These are phyloP conservation scores for Wasmannia auropunctata DNA, from an alignment of 1,140 invertebrate genomes.

Conservation along the genomic window DNA sequence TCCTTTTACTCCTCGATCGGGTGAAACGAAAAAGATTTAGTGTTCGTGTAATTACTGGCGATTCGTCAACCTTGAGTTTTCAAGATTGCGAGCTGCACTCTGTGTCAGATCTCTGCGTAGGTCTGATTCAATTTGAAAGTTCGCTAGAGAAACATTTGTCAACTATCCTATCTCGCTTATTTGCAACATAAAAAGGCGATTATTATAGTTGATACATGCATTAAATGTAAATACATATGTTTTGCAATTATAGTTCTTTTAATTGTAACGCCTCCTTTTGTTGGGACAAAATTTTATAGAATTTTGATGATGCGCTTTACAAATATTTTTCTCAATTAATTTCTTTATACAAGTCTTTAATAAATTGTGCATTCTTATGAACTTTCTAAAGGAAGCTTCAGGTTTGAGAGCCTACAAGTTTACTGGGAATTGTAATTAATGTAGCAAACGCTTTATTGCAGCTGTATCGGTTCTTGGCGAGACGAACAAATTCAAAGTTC, in stretches of 20 bases:
- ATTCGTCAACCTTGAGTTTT: neutral
- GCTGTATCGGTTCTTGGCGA: conserved; percentile 98
- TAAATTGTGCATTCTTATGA: neutral
- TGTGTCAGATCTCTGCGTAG: conserved; percentile 74
- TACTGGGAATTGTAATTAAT: neutral
- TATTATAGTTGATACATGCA: conserved; percentile 77
- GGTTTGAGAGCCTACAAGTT: neutral
- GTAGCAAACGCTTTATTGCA: conserved; percentile 86
- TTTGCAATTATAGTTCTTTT: neutral
- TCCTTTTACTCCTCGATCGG: neutral
- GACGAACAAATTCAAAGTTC: conserved; percentile 97
- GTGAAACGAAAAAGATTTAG: neutral
- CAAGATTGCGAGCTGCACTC: conserved; percentile 80
- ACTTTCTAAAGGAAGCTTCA: neutral
- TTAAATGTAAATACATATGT: too few species aligned
- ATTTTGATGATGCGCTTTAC: neutral
- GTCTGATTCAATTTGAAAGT: conserved; percentile 81
- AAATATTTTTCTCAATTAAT: neutral
- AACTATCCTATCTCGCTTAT: conserved; percentile 77
- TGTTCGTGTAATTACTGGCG: neutral
- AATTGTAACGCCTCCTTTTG: neutral
- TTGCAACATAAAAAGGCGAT: conserved; percentile 63
- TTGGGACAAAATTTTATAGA: neutral
- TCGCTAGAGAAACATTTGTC: conserved; percentile 78
- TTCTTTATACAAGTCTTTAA: neutral